Percentiles rank a stretch among this genome's conserved stretches.
phyloP scores from a whole-genome alignment of 2,113 vertebrate genomes.

The Microtus richardsoni region DNA sequence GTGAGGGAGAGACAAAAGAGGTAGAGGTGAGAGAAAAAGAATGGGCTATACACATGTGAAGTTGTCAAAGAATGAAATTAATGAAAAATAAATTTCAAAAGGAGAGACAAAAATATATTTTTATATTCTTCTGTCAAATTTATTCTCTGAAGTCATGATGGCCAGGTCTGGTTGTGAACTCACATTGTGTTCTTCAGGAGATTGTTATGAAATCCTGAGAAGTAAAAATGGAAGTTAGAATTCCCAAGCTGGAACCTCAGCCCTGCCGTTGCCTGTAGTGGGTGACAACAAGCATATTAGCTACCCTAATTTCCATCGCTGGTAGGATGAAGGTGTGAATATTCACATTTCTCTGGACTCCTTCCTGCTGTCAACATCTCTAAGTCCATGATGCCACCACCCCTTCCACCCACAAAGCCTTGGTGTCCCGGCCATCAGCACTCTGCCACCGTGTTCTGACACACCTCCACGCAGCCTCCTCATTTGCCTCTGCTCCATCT shows the following conservation, averaged over 20 bases:
- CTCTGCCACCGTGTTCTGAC: not conserved
- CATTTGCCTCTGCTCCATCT: slow-evolving; percentile 42
- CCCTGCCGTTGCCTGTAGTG: not conserved
- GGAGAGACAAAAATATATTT: not conserved
- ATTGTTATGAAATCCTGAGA: not conserved
- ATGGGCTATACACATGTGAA: not conserved
- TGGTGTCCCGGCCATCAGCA: not conserved
- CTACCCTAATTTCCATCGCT: not conserved
- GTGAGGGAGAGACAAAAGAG: not conserved
- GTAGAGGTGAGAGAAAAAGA: not conserved
- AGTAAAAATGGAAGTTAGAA: not conserved
- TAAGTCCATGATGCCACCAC: not conserved
- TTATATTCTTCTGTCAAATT: not conserved
- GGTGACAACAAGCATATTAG: not conserved
- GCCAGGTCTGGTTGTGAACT: not conserved
- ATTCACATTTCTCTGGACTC: not conserved
- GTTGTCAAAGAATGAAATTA: not conserved
- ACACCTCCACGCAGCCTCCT: not conserved
- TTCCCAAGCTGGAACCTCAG: not conserved
- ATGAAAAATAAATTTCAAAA: not conserved
- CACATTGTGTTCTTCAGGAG: not conserved
- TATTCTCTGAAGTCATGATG: not conserved
- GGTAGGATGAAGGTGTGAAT: not conserved
- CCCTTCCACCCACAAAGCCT: not conserved
- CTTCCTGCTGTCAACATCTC: not conserved